phyloP scores from a whole-genome alignment of 1,140 invertebrate genomes.

The Holcopasites calliopsidis region DNA sequence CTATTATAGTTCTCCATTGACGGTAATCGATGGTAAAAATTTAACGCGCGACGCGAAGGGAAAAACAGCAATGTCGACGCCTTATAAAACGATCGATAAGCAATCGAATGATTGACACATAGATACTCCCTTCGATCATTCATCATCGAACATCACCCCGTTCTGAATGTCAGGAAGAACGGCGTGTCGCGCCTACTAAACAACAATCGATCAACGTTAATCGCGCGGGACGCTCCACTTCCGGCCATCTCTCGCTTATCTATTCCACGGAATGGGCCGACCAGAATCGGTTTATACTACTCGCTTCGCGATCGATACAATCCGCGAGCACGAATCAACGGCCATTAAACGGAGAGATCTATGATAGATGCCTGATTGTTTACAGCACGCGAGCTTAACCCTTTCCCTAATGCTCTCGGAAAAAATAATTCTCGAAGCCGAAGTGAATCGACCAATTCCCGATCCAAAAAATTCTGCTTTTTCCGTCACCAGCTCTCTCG shows the following conservation, averaged over 20 bases:
- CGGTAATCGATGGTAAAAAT: too few species aligned
- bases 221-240: conserved; percentile 6
- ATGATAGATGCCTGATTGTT: neutral
- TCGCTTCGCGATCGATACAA: neutral
- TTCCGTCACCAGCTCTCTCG: neutral
- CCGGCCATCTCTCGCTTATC: neutral
- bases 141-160: neutral
- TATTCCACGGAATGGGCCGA: neutral
- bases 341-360: conserved; percentile 1
- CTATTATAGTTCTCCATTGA: neutral
- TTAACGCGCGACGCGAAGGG: too few species aligned
- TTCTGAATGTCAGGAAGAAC: neutral
- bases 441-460: neutral
- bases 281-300: neutral
- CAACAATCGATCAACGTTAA: neutral
- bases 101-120: too few species aligned
- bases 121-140: too few species aligned
- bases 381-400: neutral
- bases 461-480: neutral
- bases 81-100: too few species aligned
- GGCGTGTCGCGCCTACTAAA: neutral
- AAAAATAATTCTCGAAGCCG: neutral
- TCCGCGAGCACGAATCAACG: neutral
- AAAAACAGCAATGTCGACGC: too few species aligned
- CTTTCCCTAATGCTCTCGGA: too few species aligned